Conservation (phyloP, 2,888 invertebrate species). For the Caenorhabditis angaria region DNA sequence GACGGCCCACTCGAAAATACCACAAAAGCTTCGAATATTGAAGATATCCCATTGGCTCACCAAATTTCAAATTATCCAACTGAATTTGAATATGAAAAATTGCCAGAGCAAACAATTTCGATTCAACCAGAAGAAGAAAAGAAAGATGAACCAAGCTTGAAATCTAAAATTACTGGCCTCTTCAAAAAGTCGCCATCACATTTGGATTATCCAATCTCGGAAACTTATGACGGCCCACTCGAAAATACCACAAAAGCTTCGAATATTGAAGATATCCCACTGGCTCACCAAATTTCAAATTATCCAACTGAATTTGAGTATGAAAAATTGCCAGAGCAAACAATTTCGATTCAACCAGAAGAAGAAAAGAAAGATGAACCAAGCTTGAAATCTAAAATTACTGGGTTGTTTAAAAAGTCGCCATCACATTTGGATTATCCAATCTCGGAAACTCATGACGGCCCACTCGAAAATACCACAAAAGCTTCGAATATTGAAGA, state of each 20-base stretch:
- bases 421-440: conserved; percentile 1
- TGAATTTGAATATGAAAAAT: conserved; percentile 31
- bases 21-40: conserved; percentile 8
- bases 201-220: conserved; percentile 31
- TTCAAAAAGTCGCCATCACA: conserved; percentile 36
- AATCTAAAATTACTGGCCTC: neutral
- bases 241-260: conserved; percentile 20
- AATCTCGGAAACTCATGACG: neutral
- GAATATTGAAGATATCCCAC: conserved; percentile 3
- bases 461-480: neutral
- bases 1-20: conserved; percentile 17
- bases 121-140: conserved; percentile 9
- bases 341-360: neutral
- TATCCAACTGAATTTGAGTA: conserved; percentile 3
- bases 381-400: neutral
- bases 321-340: conserved; percentile 2
- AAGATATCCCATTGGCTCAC: conserved; percentile 14
- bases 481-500: neutral
- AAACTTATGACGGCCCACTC: conserved; percentile 27
- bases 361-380: conserved; percentile 4
- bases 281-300: neutral
- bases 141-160: neutral
- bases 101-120: conserved; percentile 11
- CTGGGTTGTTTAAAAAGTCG: conserved; percentile 3
- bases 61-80: conserved; percentile 33